Conservation (phyloP, 1,140 invertebrate genomes). For the Drosophila willistoni region DNA sequence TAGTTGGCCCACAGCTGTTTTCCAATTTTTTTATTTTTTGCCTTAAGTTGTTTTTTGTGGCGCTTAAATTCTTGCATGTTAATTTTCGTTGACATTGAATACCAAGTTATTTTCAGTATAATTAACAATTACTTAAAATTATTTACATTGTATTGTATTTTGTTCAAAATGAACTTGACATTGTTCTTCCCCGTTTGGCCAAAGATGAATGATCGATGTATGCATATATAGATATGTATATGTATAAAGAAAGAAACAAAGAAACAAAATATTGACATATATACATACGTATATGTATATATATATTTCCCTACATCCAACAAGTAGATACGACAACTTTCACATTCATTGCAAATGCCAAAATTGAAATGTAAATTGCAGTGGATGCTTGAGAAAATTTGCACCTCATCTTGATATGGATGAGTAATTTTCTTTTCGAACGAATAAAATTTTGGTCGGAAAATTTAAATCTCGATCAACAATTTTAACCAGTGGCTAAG, state of each 20-base stretch:
- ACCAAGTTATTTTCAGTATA: constrained; percentile 40
- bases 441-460: too few species aligned
- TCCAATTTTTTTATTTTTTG: too few species aligned
- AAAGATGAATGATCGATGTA: constrained; percentile 43
- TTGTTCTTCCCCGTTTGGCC: background rate
- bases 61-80: constrained; percentile 14
- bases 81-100: constrained; percentile 58
- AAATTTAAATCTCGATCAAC: too few species aligned
- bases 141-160: constrained; percentile 50
- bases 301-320: background rate
- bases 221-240: too few species aligned
- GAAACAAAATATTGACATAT: background rate
- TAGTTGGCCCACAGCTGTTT: constrained; percentile 27
- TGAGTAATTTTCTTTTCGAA: too few species aligned
- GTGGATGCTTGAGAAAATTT: too few species aligned
- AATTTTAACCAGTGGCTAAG: too few species aligned
- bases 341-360: too few species aligned
- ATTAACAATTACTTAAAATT: constrained; percentile 55
- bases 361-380: too few species aligned
- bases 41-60: background rate
- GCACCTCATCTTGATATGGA: too few species aligned
- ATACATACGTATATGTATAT: background rate
- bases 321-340: too few species aligned
- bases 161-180: constrained; percentile 54
- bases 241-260: constrained; percentile 6